Evolutionary conservation across 2,888 invertebrate species (phyloP), one percentile per base, ranked within the genome.

Genomic region (Spodoptera exigua): DNA sequence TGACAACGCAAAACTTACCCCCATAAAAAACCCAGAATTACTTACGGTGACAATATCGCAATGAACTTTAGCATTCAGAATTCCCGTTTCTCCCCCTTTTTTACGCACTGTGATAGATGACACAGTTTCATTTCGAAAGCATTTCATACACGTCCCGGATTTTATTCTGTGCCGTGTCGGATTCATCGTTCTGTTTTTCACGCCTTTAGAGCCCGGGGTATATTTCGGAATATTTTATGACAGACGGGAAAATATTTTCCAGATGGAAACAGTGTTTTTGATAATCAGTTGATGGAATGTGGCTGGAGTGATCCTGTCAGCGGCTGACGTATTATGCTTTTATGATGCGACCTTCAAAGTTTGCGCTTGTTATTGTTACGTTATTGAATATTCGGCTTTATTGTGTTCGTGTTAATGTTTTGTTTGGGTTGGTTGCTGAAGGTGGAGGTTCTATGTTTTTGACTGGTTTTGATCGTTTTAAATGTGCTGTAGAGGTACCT

Each of bases 1-100:
- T 76, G 61, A 58, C 61, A 47, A 16, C 18, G 45, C 37, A 39
- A 56, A 72, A 66, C 70, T 66, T 43, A 32, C n/a, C 34, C 34
- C 40, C 66, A 62, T 70, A 75, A 70, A 76, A 51, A 56, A 59
- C 37, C 60, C 46, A 41, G 66, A 70, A 77, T 77, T 77, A 74
- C 67, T 77, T 61, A 64, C 53, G 37, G 58, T 61, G 74, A 76
- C 77, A 77, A 74, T 74, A 72, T 70, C 63, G 61, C 66, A 61
- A 63, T 74, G 76, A 77, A 72, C 78, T 76, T 77, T 74, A 65
- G 55, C 64, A 67, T 74, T 72, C 56, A 37, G 57, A 45, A 62
- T 60, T 56, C 63, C 54, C 47, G 53, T 49, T 76, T 62, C 58
- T 43, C 36, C 32, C 59, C 56, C 52, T 74, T 72, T 71, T 69